Evolutionary conservation across 2,888 invertebrate species (phyloP).

Genomic region (Polyommatus iphigenia): DNA sequence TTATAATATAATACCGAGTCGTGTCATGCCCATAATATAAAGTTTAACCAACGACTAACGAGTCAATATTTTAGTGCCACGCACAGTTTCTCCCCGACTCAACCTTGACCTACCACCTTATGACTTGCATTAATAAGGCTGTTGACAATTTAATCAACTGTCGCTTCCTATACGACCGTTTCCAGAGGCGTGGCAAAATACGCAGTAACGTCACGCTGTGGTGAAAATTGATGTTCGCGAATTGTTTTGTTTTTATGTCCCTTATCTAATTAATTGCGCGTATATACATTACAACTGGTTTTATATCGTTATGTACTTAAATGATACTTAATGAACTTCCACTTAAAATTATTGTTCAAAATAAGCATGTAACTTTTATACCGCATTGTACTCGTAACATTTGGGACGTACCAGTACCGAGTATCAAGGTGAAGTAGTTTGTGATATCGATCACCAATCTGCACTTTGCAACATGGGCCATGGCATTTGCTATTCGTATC

Average conservation of each 20-base stretch:
- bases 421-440: conserved; percentile 1
- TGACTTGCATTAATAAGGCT: conserved; percentile 18
- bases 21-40: not conserved
- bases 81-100: not conserved
- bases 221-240: not conserved
- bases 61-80: not conserved
- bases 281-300: not conserved
- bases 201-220: conserved; percentile 17
- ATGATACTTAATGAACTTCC: no score
- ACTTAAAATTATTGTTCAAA: no score
- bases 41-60: not conserved
- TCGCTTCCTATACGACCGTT: not conserved
- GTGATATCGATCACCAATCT: not conserved
- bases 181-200: conserved; percentile 22
- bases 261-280: not conserved
- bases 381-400: not conserved
- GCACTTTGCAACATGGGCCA: conserved; percentile 19
- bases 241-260: conserved; percentile 17
- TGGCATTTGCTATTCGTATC: not conserved
- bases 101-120: conserved; percentile 19
- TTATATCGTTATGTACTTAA: not conserved
- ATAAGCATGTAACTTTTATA: not conserved
- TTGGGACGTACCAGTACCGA: conserved; percentile 2
- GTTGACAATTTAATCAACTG: conserved; percentile 29
- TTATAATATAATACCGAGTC: no score